Percentiles rank a stretch among this genome's conserved stretches.
phyloP scores from a whole-genome alignment of 2,797 vertebrate species.

The Syngnathus rostellatus region DNA sequence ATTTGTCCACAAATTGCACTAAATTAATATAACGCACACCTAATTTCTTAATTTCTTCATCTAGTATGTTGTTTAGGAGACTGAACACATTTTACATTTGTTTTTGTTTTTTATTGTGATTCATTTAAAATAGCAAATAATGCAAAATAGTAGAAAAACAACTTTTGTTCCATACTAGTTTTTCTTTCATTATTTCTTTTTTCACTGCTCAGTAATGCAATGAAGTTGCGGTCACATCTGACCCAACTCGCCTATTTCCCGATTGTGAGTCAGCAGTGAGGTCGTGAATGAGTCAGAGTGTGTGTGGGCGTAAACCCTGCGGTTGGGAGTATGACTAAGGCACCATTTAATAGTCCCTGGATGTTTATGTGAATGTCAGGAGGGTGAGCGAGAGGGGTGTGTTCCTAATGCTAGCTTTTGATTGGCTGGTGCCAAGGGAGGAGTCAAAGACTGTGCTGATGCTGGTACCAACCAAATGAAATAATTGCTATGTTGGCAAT shows the following conservation, averaged over 20 bases:
- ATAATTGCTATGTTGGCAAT: constrained; percentile 12
- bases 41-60: too few species aligned
- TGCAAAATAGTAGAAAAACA: constrained; percentile 4
- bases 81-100: neutral
- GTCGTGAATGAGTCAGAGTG: constrained; percentile 32
- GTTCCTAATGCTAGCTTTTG: constrained; percentile 20
- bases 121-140: neutral
- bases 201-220: constrained; percentile 5
- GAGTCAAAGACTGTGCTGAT: constrained; percentile 21
- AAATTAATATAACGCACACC: too few species aligned
- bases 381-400: constrained; percentile 32
- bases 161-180: neutral
- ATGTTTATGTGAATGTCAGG: constrained; percentile 12
- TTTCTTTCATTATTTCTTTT: neutral
- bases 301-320: constrained; percentile 28
- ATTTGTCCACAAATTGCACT: too few species aligned
- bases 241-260: constrained; percentile 30
- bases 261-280: constrained; percentile 41
- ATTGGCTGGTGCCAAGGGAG: constrained; percentile 32
- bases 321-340: constrained; percentile 45
- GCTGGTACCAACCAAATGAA: constrained; percentile 15
- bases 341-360: constrained; percentile 21
- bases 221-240: constrained; percentile 16
- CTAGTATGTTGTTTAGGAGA: too few species aligned
- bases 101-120: neutral